A percentile compares a stretch with the other conserved stretches of the same genome.
Conservation (phyloP, 2,113 vertebrate species). For the Polypterus senegalus region DNA sequence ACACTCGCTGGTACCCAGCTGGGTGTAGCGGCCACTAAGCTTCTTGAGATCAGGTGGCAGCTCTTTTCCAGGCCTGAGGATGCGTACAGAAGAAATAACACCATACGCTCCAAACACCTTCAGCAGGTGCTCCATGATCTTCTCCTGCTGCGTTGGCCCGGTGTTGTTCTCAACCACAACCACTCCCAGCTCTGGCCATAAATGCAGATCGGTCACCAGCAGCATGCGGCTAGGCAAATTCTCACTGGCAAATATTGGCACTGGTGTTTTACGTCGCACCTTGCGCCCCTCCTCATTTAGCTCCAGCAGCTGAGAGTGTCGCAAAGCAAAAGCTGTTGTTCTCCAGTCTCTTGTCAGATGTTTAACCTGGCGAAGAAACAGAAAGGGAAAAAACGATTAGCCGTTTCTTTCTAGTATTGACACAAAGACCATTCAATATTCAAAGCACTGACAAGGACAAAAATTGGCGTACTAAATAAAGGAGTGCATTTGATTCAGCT, state of each 20-base stretch:
- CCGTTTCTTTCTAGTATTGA: too few species aligned
- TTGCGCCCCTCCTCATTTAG: slow-evolving; percentile 81
- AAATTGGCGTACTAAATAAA: too few species aligned
- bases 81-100: slow-evolving; percentile 72
- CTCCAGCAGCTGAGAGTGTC: slow-evolving; percentile 68
- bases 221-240: slow-evolving; percentile 87
- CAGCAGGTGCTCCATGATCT: slow-evolving; percentile 84
- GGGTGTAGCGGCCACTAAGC: slow-evolving; percentile 70
- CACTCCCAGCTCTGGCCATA: slow-evolving; percentile 52
- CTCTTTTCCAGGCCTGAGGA: slow-evolving; percentile 81
- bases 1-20: slow-evolving; percentile 75
- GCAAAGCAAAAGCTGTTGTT: slow-evolving; percentile 80
- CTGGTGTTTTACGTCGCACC: slow-evolving; percentile 67
- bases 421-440: too few species aligned
- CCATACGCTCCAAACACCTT: slow-evolving; percentile 79
- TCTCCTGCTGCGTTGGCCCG: slow-evolving; percentile 59
- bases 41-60: slow-evolving; percentile 77
- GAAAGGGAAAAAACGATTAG: neutral
- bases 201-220: slow-evolving; percentile 72
- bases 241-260: slow-evolving; percentile 84
- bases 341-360: slow-evolving; percentile 93
- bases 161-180: slow-evolving; percentile 29
- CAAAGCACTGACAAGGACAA: too few species aligned
- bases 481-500: too few species aligned
- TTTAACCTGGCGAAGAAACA: slow-evolving; percentile 62